Percentiles rank a stretch among this genome's conserved stretches.
Evolutionary conservation across 92 coral and sea anemone species (phyloP).

Genomic region (Phenganax subtilis): DNA sequence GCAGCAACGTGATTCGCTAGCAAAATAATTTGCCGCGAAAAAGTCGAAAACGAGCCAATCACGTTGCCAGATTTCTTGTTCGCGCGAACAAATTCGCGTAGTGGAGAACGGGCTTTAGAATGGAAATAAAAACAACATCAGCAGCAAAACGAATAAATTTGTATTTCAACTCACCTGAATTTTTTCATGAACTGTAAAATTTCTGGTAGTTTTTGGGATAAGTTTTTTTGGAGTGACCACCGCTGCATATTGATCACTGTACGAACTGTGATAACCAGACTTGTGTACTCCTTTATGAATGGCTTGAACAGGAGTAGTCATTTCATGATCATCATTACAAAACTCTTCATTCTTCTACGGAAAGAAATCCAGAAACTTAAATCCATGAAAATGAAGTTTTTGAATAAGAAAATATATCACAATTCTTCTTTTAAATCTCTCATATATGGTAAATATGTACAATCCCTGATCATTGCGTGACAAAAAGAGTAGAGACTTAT

Average conservation of each 20-base stretch:
- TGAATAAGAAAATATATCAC: no score
- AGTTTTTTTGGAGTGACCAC: conserved; percentile 52
- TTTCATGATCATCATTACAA: conserved; percentile 13
- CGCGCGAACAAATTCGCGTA: no score
- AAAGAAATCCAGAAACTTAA: background rate
- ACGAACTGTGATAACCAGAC: conserved; percentile 69
- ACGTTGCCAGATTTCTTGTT: no score
- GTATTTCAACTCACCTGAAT: conserved; percentile 11
- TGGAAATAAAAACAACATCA: background rate
- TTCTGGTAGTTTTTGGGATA: background rate
- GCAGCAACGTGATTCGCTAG: no score
- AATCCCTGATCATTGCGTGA: no score
- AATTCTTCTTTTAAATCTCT: no score
- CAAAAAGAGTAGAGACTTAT: no score
- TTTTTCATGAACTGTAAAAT: conserved; percentile 30
- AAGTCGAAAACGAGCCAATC: no score
- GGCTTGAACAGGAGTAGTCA: conserved; percentile 40
- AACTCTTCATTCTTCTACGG: background rate
- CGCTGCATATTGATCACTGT: conserved; percentile 85
- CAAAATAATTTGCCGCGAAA: no score
- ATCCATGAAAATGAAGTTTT: background rate
- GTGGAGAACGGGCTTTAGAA: background rate
- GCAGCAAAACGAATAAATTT: background rate
- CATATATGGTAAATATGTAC: no score
- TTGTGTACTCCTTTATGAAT: conserved; percentile 55